Percentiles rank a stretch among this genome's conserved stretches.
Evolutionary conservation across 1,140 invertebrate species (phyloP).

Genomic region (Marisa cornuarietis): DNA sequence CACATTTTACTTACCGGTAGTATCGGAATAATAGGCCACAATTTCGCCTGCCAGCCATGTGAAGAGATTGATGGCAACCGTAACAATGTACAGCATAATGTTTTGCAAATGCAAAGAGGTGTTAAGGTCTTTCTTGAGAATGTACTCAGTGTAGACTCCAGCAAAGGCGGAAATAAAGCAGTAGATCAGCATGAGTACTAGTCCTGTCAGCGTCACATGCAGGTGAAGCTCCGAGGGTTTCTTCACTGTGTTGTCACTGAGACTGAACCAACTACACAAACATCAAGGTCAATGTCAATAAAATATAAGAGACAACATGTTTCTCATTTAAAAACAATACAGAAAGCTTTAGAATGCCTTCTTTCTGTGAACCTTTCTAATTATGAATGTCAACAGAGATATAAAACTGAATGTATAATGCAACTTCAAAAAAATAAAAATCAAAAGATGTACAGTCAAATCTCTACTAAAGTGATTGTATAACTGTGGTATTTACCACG

Average conservation of each 20-base stretch:
- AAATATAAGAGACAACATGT: background rate
- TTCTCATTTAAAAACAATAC: background rate
- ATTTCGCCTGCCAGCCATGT: slow-evolving; percentile 29
- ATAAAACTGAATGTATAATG: background rate
- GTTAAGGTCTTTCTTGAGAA: slow-evolving; percentile 59
- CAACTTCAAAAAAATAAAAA: background rate
- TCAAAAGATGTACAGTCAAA: too few relatives aligned
- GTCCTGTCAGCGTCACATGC: slow-evolving; percentile 50
- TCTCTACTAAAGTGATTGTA: too few relatives aligned
- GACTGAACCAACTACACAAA: slow-evolving; percentile 29
- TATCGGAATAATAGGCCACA: background rate
- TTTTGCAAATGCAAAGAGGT: slow-evolving; percentile 62
- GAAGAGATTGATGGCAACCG: slow-evolving; percentile 50
- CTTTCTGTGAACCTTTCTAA: background rate
- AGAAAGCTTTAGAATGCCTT: background rate
- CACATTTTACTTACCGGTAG: too few relatives aligned
- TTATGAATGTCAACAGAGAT: background rate
- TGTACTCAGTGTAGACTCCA: slow-evolving; percentile 63
- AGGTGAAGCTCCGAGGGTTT: slow-evolving; percentile 33
- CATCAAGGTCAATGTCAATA: background rate
- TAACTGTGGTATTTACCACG: too few relatives aligned
- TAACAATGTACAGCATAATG: slow-evolving; percentile 56
- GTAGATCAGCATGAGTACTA: slow-evolving; percentile 58
- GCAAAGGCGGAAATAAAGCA: slow-evolving; percentile 57
- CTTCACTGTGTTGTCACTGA: slow-evolving; percentile 24